Conservation (phyloP, 2,797 vertebrate species). For the Diceros bicornis region DNA sequence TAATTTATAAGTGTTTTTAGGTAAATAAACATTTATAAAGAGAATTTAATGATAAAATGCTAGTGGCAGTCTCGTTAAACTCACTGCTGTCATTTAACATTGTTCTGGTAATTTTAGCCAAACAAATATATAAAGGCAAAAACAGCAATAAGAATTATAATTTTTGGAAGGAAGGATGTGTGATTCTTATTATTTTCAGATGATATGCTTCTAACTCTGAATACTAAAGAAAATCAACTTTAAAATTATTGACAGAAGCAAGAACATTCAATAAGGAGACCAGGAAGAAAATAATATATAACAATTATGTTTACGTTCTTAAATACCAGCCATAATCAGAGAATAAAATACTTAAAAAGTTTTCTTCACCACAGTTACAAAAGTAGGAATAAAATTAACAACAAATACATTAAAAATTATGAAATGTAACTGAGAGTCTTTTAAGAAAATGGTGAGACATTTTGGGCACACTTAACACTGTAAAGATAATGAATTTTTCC, state of each 20-base stretch:
- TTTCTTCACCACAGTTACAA: neutral
- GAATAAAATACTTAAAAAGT: neutral
- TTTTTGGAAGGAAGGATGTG: neutral
- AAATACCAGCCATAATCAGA: neutral
- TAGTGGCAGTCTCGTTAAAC: neutral
- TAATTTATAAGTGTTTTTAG: slow-evolving; percentile 6
- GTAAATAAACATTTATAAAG: slow-evolving; percentile 32
- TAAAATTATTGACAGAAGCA: neutral
- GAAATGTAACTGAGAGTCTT: neutral
- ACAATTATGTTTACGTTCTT: neutral
- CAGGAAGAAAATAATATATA: slow-evolving; percentile 18
- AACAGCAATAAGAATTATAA: neutral
- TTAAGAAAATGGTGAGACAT: slow-evolving; percentile 5
- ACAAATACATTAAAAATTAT: neutral
- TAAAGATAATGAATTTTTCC: neutral
- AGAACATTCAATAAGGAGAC: slow-evolving; percentile 23
- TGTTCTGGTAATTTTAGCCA: slow-evolving; percentile 29
- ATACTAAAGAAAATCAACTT: slow-evolving; percentile 41
- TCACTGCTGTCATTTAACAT: neutral
- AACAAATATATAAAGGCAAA: neutral
- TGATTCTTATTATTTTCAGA: slow-evolving; percentile 36
- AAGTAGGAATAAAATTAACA: neutral
- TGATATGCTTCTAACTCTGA: neutral
- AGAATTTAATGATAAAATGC: slow-evolving; percentile 17
- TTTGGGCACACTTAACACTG: neutral